These are phyloP conservation scores for Micrasema longulum DNA, from an alignment of 1,140 invertebrate genomes.

Conservation along the genomic window DNA sequence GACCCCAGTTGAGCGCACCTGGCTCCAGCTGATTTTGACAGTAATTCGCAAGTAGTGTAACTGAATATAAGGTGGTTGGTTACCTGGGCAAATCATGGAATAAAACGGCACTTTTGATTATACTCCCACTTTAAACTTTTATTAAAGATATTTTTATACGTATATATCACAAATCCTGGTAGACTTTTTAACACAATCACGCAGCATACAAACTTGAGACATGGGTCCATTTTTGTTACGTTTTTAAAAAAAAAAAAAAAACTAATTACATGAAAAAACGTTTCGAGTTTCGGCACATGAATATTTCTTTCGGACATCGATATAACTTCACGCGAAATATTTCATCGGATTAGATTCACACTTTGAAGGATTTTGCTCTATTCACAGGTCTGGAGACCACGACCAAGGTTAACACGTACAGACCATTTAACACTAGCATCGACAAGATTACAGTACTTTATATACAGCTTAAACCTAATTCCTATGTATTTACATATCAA, in stretches of 20 bases:
- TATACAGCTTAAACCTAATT: constrained; percentile 46
- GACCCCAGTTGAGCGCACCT: too few species aligned
- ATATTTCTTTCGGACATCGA: constrained; percentile 38
- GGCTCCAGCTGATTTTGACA: constrained; percentile 19
- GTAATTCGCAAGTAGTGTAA: constrained; percentile 8
- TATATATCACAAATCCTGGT: constrained; percentile 72
- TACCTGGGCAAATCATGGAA: constrained; percentile 62
- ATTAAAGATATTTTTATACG: constrained; percentile 71
- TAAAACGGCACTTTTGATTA: constrained; percentile 67
- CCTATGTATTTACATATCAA: constrained; percentile 37
- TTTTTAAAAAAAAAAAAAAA: constrained; percentile 66
- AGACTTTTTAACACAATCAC: constrained; percentile 71
- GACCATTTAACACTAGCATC: constrained; percentile 46
- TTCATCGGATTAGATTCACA: constrained; percentile 36
- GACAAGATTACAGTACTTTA: constrained; percentile 45
- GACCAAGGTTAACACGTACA: constrained; percentile 41
- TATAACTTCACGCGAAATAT: constrained; percentile 21
- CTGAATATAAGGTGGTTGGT: constrained; percentile 46
- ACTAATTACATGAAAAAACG: constrained; percentile 57
- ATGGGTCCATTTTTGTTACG: constrained; percentile 65
- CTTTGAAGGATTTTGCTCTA: constrained; percentile 40
- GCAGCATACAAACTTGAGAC: constrained; percentile 66
- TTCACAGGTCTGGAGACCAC: constrained; percentile 33
- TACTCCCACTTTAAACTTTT: constrained; percentile 70
- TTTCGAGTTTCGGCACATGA: constrained; percentile 42